Percentiles rank a stretch among this genome's conserved stretches.
phyloP scores from a whole-genome alignment of 2,797 vertebrate genomes.

The Lerista edwardsae region DNA sequence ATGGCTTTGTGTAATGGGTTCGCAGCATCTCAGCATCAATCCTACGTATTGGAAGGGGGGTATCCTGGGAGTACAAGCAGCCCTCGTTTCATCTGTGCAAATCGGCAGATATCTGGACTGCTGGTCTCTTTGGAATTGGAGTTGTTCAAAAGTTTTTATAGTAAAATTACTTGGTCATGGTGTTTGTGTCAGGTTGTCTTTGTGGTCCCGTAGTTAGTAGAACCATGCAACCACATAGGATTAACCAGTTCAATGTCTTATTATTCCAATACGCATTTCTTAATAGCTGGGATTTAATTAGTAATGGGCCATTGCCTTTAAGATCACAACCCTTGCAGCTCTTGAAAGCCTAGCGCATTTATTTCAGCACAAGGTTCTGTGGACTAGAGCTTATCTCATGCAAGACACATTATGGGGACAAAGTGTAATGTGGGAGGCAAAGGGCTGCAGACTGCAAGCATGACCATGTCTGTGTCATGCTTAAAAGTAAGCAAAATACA shows the following conservation, averaged over 20 bases:
- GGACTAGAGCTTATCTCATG: not conserved
- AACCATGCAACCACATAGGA: fast-evolving
- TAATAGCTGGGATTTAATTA: fast-evolving
- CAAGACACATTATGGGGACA: too few relatives aligned
- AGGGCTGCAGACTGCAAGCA: too few relatives aligned
- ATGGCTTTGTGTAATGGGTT: too few relatives aligned
- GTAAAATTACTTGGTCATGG: not conserved
- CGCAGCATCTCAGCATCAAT: too few relatives aligned
- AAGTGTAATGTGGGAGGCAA: too few relatives aligned
- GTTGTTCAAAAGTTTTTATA: not conserved
- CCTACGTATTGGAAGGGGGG: too few relatives aligned
- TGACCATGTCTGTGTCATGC: too few relatives aligned
- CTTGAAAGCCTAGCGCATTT: too few relatives aligned
- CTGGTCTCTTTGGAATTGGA: not conserved
- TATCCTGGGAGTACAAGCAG: too few relatives aligned
- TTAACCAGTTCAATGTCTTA: fast-evolving
- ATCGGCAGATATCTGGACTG: not conserved
- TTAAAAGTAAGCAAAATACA: not conserved
- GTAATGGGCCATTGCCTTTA: fast-evolving
- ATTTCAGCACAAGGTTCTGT: too few relatives aligned
- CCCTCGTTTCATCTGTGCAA: too few relatives aligned
- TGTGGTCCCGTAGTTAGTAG: not conserved
- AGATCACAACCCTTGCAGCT: fast-evolving
- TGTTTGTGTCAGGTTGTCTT: not conserved
- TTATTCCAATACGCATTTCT: fast-evolving